Base-by-base conservation (phyloP, 2,888 invertebrate species). In the Drosophila bunnanda region DNA sequence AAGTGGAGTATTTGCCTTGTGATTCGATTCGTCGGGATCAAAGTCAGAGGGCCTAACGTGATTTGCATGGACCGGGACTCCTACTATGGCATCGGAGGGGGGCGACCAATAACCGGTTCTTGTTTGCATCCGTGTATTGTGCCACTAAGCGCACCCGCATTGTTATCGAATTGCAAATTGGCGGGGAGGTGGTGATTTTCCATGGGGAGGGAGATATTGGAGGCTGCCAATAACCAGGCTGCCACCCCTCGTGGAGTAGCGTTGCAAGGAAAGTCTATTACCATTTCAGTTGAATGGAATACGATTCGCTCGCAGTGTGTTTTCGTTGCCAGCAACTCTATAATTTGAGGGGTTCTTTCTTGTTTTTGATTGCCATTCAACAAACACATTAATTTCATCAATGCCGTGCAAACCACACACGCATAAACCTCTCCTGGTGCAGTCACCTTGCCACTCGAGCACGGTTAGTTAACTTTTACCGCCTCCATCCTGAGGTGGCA, bases 221-320 rank as follows among this genome's bases (percentile, higher is more conserved):
- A 20, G 12, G 38, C 25, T 28, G 58, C 36, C 39, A 34, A 48
- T 48, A 36, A 25, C n/a, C n/a, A n/a, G n/a, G n/a, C 38, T 8
- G 53, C 7, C 34, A 13, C 8, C 22, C 20, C 36, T 13, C 4
- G 10, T 10, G 22, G 34, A 10, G 1, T 8, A 4, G 9, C 28
- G 66, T 74, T 80, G 85, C 75, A 76, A 65, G 84, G 80, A 13
- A 10, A 34, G 20, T 22, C 88, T 90, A 77, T 83, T 84, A 83
- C 83, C 1, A 28, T 46, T 89, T 89, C 76, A 84, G 89, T 90
- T 66, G 13, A 22, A n/a, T 39, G 30, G 6, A 22, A 30, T 22
- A 9, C 2, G 9, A 39, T 32, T n/a, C n/a, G n/a, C n/a, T n/a
- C 20, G n/a, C 22, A 36, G 12, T 39, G 8, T 20, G 48, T 50